Evolutionary conservation across 2,888 invertebrate genomes (phyloP).

Genomic region (Stegophylla sp.): DNA sequence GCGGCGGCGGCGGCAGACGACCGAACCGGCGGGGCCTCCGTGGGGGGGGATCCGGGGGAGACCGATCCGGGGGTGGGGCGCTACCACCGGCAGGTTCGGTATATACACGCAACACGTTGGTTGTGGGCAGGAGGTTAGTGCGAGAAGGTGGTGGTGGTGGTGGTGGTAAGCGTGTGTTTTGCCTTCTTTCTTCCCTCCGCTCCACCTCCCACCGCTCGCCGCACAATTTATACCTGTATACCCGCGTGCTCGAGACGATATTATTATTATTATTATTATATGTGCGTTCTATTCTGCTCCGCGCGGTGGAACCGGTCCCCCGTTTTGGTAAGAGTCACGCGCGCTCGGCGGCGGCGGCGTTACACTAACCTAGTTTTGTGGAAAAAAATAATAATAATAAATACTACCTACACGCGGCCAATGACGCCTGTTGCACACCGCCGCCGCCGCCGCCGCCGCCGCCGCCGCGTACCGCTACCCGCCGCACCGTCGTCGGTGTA

Average conservation of each 20-base stretch:
- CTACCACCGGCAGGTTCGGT: neutral
- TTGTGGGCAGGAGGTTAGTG: no score
- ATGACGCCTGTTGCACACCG: conserved; percentile 12
- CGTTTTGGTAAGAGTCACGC: conserved; percentile 34
- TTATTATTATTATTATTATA: no score
- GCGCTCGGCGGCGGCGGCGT: conserved; percentile 42
- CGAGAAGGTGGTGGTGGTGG: no score
- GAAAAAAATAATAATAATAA: conserved; percentile 18
- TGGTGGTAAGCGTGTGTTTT: conserved; percentile 4
- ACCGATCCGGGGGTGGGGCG: neutral
- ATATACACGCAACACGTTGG: neutral
- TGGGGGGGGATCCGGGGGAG: conserved; percentile 9
- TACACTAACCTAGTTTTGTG: conserved; percentile 54
- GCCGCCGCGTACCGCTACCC: neutral
- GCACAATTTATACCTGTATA: neutral
- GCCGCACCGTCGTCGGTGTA: neutral
- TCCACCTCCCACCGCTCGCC: neutral
- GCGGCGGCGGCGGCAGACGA: conserved; percentile 1
- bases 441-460: neutral
- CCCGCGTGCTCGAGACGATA: neutral
- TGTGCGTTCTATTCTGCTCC: conserved; percentile 30
- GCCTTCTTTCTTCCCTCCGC: neutral
- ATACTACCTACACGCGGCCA: conserved; percentile 22
- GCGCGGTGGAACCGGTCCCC: conserved; percentile 52
- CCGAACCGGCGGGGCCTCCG: conserved; percentile 27